These are phyloP conservation scores for Henicopernis longicauda DNA, from an alignment of 2,113 vertebrate genomes.

Conservation along the genomic window DNA sequence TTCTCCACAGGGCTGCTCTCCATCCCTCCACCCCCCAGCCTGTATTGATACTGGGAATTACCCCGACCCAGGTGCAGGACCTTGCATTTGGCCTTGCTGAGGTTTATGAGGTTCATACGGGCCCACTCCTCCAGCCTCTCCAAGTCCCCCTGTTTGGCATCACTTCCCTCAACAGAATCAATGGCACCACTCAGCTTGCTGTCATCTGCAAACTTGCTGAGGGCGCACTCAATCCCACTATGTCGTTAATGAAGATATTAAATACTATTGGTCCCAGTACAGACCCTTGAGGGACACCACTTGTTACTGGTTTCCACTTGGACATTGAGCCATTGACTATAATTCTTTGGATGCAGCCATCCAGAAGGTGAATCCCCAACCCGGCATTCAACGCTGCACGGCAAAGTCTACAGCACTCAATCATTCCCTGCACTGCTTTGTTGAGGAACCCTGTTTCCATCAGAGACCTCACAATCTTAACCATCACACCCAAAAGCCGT, in stretches of 20 bases:
- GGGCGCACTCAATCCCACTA: neutral
- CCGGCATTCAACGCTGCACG: fast-evolving
- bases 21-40: no score
- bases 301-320: neutral
- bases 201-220: neutral
- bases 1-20: neutral
- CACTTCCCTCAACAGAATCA: neutral
- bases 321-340: neutral
- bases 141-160: neutral
- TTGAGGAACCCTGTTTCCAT: neutral
- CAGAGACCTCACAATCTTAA: neutral
- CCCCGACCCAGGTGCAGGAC: neutral
- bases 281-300: neutral
- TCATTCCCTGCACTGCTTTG: neutral
- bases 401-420: neutral
- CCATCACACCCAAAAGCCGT: fast-evolving
- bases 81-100: neutral
- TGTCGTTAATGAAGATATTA: neutral
- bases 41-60: neutral
- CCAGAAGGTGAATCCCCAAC: neutral
- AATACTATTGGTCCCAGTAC: neutral
- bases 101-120: neutral
- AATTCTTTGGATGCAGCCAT: neutral
- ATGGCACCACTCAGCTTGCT: neutral
- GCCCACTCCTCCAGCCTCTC: neutral